These are phyloP conservation scores for Remorina albescens DNA, from an alignment of 2,797 vertebrate genomes.

Conservation along the genomic window DNA sequence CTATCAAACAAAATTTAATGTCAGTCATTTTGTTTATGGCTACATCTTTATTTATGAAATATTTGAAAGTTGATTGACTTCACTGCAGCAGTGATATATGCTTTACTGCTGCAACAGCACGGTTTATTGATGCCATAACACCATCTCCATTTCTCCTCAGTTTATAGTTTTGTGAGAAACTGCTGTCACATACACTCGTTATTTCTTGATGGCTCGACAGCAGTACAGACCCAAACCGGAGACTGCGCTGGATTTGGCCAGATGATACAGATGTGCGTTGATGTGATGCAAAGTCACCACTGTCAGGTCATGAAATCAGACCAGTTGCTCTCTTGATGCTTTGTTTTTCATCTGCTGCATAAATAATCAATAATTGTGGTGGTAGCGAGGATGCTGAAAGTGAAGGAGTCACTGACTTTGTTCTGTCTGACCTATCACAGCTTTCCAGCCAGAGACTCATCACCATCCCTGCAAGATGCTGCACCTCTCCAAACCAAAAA, in stretches of 20 bases:
- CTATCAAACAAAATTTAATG: conserved; percentile 65
- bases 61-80: conserved; percentile 76
- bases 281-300: conserved; percentile 42
- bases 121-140: conserved; percentile 80
- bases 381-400: neutral
- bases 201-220: conserved; percentile 50
- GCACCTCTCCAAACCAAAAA: conserved; percentile 50
- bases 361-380: conserved; percentile 2
- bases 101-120: conserved; percentile 71
- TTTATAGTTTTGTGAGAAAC: conserved; percentile 77
- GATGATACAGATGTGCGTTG: conserved; percentile 52
- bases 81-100: conserved; percentile 73
- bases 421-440: conserved; percentile 39
- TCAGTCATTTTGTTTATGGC: conserved; percentile 76
- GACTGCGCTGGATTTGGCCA: conserved; percentile 29
- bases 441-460: conserved; percentile 37
- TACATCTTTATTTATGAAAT: conserved; percentile 77
- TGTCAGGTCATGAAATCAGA: conserved; percentile 33
- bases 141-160: conserved; percentile 60
- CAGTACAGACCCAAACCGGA: conserved; percentile 37
- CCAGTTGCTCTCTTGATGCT: conserved; percentile 12
- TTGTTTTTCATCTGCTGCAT: conserved; percentile 6
- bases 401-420: neutral
- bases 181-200: conserved; percentile 58
- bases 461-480: conserved; percentile 61